These are phyloP conservation scores for Pelochelys cantorii DNA, from an alignment of 2,797 vertebrate species.

Conservation along the genomic window DNA sequence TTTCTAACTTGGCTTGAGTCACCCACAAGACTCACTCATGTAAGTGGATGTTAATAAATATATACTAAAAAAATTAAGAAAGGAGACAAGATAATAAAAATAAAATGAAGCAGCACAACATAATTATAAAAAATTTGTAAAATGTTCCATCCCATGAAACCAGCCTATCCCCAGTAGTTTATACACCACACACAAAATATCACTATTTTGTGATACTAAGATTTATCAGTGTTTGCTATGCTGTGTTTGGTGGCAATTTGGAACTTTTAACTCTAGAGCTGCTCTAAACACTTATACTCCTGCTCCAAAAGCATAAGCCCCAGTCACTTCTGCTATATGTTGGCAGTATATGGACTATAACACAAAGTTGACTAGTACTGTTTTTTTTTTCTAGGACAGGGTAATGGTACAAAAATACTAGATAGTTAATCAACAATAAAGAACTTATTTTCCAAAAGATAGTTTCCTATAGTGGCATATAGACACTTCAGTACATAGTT, in stretches of 20 bases:
- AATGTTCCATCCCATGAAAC: neutral
- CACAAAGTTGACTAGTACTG: neutral
- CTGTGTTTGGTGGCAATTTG: neutral
- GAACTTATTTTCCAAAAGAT: neutral
- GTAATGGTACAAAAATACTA: neutral
- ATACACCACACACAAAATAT: neutral
- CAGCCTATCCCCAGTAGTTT: neutral
- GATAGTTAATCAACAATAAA: neutral
- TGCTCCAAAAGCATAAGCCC: too few species aligned
- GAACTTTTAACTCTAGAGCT: neutral
- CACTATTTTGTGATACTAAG: fast-evolving
- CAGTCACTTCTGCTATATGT: too few species aligned
- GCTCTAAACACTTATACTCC: too few species aligned
- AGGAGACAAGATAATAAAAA: neutral
- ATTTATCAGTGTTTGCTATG: neutral
- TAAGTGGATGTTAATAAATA: neutral
- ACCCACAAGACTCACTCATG: neutral
- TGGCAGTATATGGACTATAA: neutral
- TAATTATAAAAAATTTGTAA: neutral
- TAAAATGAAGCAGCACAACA: neutral
- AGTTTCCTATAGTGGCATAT: neutral
- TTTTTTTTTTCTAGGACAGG: neutral
- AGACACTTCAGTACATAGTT: neutral
- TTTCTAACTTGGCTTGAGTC: neutral
- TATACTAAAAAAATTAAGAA: neutral